phyloP scores from a whole-genome alignment of 2,113 vertebrate genomes.

The Pelecanus crispus region DNA sequence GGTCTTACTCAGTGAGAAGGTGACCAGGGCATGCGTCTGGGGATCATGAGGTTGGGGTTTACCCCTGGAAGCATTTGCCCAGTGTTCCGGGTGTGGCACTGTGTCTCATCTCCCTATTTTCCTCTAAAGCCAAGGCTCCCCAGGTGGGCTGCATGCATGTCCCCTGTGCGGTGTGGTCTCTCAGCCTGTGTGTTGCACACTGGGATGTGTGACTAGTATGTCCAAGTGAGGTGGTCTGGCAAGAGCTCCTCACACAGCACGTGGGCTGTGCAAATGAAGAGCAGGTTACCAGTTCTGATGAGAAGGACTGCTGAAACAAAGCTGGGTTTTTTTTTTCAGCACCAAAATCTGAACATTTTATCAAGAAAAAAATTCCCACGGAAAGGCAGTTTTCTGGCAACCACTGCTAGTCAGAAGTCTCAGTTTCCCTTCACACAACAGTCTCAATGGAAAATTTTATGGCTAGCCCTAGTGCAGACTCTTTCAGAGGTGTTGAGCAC shows the following conservation, averaged over 20 bases:
- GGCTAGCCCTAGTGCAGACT: not conserved
- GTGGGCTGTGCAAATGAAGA: not conserved
- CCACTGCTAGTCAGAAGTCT: not conserved
- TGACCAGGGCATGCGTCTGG: not conserved
- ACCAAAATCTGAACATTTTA: not conserved
- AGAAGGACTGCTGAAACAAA: not conserved
- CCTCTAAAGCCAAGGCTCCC: not conserved
- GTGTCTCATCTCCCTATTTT: not conserved
- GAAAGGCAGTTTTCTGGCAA: not conserved
- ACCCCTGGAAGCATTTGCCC: not conserved
- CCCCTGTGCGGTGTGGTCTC: fast-evolving
- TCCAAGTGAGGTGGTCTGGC: not conserved
- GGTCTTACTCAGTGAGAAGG: not conserved
- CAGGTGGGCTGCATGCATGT: fast-evolving
- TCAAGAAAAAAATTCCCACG: not conserved
- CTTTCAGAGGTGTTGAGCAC: slow-evolving; percentile 63
- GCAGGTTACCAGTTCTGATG: not conserved
- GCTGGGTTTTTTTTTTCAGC: not conserved
- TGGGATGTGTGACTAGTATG: not conserved
- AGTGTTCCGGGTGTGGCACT: not conserved
- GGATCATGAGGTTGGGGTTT: not conserved
- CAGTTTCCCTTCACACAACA: not conserved
- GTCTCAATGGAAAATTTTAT: slow-evolving; percentile 38
- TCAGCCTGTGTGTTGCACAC: fast-evolving
- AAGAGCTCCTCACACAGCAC: fast-evolving